Evolutionary conservation across 1,140 invertebrate genomes (phyloP), one percentile per base, ranked within the genome.

Genomic region (Capitella teleta): DNA sequence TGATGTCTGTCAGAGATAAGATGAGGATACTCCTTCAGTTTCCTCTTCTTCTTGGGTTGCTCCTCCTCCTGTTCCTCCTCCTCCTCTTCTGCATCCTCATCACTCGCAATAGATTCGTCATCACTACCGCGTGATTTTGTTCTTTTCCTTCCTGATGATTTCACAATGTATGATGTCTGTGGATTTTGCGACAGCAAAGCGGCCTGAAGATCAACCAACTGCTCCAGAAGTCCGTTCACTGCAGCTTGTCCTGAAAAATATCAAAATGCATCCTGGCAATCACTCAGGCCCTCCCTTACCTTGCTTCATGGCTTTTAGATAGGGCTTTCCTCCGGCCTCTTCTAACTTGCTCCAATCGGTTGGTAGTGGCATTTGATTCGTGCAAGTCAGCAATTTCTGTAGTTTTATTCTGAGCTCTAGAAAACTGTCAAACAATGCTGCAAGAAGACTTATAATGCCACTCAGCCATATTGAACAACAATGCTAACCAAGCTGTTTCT

Each of bases 381-480:
- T 78, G 23, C 76, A 75, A 40, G 76, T 64, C 26, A 90, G 62
- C 59, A 82, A 78, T 67, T 87, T 87, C 64, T 93, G 88, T 3
- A 91, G 65, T 60, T 85, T 82, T 54, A 93, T 92, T 56, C 88
- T 75, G 59, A 81, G 74, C 69, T 93, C 86, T 16, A 92, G 61
- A 1, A 92, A 64, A 51, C 76, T 80, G 67, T 92, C 88, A 85
- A 86, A 92, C 1, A 90, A 47, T 46, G 59, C 75, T 77, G 37
- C 21, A 43, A 44, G 16, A 44, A n/a, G n/a, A n/a, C n/a, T n/a
- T n/a, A n/a, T n/a, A n/a, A n/a, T n/a, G n/a, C n/a, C n/a, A n/a
- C n/a, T n/a, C n/a, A n/a, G n/a, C n/a, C n/a, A n/a, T n/a, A n/a
- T n/a, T n/a, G n/a, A n/a, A n/a, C n/a, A n/a, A n/a, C n/a, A n/a